Evolutionary conservation across 64 coral and sea anemone genomes (phyloP).

Genomic region (Anthopleura sola): DNA sequence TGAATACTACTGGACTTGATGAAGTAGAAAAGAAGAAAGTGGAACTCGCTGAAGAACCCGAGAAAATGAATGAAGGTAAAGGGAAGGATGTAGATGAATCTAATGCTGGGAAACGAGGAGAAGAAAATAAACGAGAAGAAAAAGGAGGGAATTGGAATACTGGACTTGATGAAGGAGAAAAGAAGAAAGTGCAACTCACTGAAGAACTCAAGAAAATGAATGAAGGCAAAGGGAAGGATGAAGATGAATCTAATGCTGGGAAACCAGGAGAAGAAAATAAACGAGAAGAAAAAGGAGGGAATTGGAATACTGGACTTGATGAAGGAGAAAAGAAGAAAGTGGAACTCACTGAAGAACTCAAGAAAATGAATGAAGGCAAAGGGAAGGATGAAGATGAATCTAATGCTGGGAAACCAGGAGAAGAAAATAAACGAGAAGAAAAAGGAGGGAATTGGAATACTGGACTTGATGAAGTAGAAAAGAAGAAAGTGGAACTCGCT

Average conservation of each 20-base stretch:
- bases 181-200: no score
- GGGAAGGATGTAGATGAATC: not conserved
- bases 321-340: not conserved
- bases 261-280: no score
- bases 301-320: not conserved
- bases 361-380: not conserved
- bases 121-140: not conserved
- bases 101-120: not conserved
- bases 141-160: no score
- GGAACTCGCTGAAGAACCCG: not conserved
- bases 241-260: no score
- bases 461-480: not conserved
- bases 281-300: not conserved
- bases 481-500: no score
- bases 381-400: not conserved
- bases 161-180: no score
- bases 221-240: no score
- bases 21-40: no score
- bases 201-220: no score
- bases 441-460: no score
- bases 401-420: not conserved
- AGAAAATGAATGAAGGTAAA: not conserved
- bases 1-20: no score
- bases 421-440: not conserved
- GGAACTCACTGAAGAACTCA: not conserved